These are phyloP conservation scores for Mesorhabditis belari DNA, from an alignment of 2,888 invertebrate species.

Conservation along the genomic window DNA sequence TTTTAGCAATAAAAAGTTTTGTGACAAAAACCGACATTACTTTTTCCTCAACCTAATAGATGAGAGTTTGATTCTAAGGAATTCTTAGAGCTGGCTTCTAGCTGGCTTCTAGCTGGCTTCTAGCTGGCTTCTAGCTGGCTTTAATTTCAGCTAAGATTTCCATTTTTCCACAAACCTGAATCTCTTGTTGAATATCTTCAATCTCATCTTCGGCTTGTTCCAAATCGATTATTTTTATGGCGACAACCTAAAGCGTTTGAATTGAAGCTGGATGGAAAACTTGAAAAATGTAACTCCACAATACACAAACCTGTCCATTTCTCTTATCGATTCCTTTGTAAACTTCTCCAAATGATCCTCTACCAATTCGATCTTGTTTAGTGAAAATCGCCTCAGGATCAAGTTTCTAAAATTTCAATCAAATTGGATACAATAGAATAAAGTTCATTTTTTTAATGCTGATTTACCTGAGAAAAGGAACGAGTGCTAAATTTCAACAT, in stretches of 20 bases:
- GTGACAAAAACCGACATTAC: too few species aligned
- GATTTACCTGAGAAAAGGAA: too few species aligned
- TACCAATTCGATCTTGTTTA: conserved; percentile 66
- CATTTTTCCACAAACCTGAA: conserved; percentile 8
- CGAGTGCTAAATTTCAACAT: too few species aligned
- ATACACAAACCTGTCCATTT: conserved; percentile 59
- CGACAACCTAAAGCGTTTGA: conserved; percentile 74
- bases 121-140: too few species aligned
- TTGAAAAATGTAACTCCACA: neutral
- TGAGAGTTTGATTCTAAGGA: too few species aligned
- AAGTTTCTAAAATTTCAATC: conserved; percentile 42
- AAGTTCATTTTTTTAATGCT: too few species aligned
- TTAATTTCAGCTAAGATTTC: neutral
- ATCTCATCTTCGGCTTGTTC: conserved; percentile 99
- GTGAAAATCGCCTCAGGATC: conserved; percentile 99
- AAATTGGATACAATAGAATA: conserved; percentile 8
- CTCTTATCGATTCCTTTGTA: conserved; percentile 98
- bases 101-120: too few species aligned
- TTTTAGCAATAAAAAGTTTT: too few species aligned
- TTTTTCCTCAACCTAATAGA: too few species aligned
- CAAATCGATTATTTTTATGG: conserved; percentile 96
- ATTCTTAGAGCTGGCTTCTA: neutral
- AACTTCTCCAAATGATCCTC: conserved; percentile 57
- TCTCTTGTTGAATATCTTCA: conserved; percentile 97
- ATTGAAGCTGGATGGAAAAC: neutral